Conservation (phyloP, 2,113 vertebrate species). For the Anseranas semipalmata region DNA sequence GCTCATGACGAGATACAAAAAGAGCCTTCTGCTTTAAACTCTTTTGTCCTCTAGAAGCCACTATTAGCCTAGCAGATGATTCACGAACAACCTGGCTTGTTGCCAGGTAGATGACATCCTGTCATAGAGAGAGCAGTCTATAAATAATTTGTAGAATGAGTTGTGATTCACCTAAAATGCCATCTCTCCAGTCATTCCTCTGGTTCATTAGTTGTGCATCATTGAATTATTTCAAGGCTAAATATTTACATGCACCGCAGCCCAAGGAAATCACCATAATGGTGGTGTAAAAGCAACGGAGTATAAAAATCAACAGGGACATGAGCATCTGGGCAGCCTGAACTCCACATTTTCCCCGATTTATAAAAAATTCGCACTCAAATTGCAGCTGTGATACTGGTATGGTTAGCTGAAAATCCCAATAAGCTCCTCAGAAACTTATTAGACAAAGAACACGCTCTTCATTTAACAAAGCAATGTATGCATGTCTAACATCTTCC, state of each 20-base stretch:
- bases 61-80: background rate
- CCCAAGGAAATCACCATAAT: background rate
- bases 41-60: background rate
- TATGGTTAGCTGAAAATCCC: background rate
- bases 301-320: background rate
- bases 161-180: constrained; percentile 24
- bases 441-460: background rate
- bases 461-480: background rate
- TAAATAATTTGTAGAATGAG: constrained; percentile 32
- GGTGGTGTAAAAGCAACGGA: background rate
- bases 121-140: background rate
- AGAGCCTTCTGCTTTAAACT: background rate
- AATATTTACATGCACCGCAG: background rate
- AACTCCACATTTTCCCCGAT: background rate
- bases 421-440: background rate
- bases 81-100: background rate
- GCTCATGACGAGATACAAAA: background rate
- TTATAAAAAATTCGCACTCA: background rate
- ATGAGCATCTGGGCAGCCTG: background rate
- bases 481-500: background rate
- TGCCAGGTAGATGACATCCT: background rate
- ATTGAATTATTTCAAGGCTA: constrained; percentile 21
- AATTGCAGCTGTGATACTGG: background rate
- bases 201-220: constrained; percentile 3
- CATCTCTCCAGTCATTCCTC: background rate